Base-by-base conservation (phyloP, 2,888 invertebrate species). In the Chorisops tibialis region DNA sequence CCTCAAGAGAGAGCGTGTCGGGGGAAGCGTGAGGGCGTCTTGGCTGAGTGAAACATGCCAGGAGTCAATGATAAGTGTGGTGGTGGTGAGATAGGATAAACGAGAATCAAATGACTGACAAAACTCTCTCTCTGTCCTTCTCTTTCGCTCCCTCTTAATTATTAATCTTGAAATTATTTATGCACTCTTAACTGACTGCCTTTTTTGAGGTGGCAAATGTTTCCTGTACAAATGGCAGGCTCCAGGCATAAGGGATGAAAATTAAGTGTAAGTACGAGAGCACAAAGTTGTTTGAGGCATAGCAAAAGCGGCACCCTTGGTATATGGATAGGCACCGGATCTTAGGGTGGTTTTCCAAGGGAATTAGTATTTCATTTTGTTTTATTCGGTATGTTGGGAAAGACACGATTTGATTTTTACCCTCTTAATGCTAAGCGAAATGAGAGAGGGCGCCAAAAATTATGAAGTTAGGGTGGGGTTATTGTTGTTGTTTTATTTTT, bases 141-240 rank as follows among this genome's bases (percentile, higher is more conserved):
- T n/a, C 30, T 30, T 30, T 9, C 30, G 5, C 30, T 30, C 30
- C 52, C 61, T 61, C 52, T 61, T 61, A 43, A 61, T 61, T 52
- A 61, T 61, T 61, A 61, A 61, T 61, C 61, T 61, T 19, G 38
- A 61, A 61, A 61, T 61, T 61, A 61, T 50, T 52, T 61, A 61
- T 52, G 35, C 49, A 61, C 50, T 51, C 47, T 51, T 35, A 37
- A 21, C 51, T 60, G 60, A 38, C 35, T 61, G 45, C 35, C 56
- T 56, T 56, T 56, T 56, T 56, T 56, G 22, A n/a, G 41, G 21
- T 30, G 56, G 45, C 24, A 30, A 16, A 56, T 56, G 35, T 30
- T 54, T 45, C 56, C 56, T 30, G 45, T 56, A 56, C 45, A 56
- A 56, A 54, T 54, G 24, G 54, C 39, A 43, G 54, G 48, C 37